Evolutionary conservation across 2,888 invertebrate genomes (phyloP), one percentile per base, ranked within the genome.

Genomic region (Drosophila peninsularis): DNA sequence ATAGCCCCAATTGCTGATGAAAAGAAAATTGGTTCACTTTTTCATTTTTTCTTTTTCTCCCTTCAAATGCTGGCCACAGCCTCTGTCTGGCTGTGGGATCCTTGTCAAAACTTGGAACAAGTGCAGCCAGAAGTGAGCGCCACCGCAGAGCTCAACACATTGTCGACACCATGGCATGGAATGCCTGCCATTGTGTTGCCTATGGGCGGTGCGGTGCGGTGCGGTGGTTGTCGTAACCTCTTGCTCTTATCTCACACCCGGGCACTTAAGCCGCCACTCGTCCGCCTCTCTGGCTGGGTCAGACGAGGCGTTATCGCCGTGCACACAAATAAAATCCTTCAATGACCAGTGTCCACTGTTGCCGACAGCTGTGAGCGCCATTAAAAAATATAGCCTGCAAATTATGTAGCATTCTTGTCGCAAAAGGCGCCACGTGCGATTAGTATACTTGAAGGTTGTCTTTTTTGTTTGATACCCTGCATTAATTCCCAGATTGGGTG

Each of bases 31-130:
- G 49, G 30, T 49, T 56, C 24, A 58, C 44, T 37, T 47, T 44
- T 52, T 3, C 13, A 7, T 21, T 37, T 42, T 13, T 41, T 19
- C 3, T 41, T 21, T 42, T 11, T 19, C 13, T 54, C 36, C 63
- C n/a, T 52, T 75, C 42, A 52, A 50, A 56, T 54, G 62, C n/a
- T 42, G n/a, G 34, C 21, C 55, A 44, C 56, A 71, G 36, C 41
- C 32, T 56, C 58, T 19, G 30, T n/a, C 58, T 32, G 47, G 30
- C 60, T 34, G 27, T 44, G 49, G 72, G 17, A 62, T 64, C 62
- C 71, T 61, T 71, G 77, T 77, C 80, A 80, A 79, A 72, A 66
- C 60, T 61, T 73, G 21, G 34, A 63, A 61, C 55, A 71, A 71
- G 61, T 70, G 69, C 73, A 73, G 57, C 11, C 34, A 34, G 42